These are phyloP conservation scores for Rhinolophus ferrumequinum DNA, from an alignment of 2,113 vertebrate genomes.

Conservation along the genomic window DNA sequence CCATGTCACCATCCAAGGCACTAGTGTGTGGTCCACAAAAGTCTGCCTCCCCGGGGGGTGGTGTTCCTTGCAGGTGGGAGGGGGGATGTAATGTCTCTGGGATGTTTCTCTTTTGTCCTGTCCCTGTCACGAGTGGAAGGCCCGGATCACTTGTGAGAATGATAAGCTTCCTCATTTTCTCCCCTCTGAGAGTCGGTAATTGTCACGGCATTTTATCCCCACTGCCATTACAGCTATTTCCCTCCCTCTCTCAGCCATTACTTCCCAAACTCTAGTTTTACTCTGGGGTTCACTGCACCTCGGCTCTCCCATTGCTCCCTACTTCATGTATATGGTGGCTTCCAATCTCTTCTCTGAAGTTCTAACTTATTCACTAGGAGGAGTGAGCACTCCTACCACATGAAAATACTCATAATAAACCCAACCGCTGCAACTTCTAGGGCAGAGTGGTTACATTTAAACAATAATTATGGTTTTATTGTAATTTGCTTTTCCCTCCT, in stretches of 20 bases:
- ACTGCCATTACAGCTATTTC: background rate
- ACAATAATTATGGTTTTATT: background rate
- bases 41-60: background rate
- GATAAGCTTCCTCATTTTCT: background rate
- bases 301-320: background rate
- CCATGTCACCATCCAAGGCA: background rate
- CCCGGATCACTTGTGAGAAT: background rate
- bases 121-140: background rate
- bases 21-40: background rate
- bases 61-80: too few species aligned
- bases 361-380: background rate
- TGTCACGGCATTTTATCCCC: background rate
- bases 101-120: background rate
- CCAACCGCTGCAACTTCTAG: background rate
- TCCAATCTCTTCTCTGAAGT: background rate
- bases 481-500: background rate
- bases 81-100: background rate
- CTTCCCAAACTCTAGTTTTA: background rate
- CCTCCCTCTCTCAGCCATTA: background rate
- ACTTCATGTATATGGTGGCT: rapidly evolving
- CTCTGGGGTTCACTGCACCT: background rate
- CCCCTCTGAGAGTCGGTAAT: background rate
- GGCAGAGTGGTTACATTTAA: background rate
- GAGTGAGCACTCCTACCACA: background rate
- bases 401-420: background rate